Percentiles rank a stretch among this genome's conserved stretches.
Evolutionary conservation across 2,797 vertebrate species (phyloP).

Genomic region (Typhlichthys subterraneus): DNA sequence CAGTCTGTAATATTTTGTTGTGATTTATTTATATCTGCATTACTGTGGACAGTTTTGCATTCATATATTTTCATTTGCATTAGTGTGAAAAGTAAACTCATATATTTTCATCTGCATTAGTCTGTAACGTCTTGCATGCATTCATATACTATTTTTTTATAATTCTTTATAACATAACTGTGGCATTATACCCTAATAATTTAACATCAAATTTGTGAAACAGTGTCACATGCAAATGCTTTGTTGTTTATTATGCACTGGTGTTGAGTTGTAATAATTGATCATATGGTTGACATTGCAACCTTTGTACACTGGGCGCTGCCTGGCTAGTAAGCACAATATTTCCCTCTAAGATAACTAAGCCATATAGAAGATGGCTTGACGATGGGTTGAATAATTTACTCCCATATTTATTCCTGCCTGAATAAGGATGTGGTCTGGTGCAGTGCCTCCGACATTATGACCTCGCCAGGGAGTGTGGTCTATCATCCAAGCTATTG

Average conservation of each 20-base stretch:
- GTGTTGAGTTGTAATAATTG: background rate
- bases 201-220: background rate
- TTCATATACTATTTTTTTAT: background rate
- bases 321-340: background rate
- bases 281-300: background rate
- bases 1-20: background rate
- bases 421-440: slow-evolving; percentile 18
- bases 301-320: background rate
- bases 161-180: slow-evolving; percentile 4
- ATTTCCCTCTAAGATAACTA: background rate
- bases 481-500: background rate
- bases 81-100: background rate
- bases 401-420: background rate
- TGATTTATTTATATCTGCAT: background rate
- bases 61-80: background rate
- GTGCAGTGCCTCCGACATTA: background rate
- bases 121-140: slow-evolving; percentile 20
- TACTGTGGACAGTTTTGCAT: background rate
- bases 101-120: background rate
- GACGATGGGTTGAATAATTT: background rate
- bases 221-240: too few species aligned
- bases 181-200: too few species aligned
- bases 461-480: slow-evolving; percentile 1
- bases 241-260: too few species aligned
- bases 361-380: background rate